These are phyloP conservation scores for Trichonephila clavata DNA, from an alignment of 1,140 invertebrate species.

Conservation along the genomic window DNA sequence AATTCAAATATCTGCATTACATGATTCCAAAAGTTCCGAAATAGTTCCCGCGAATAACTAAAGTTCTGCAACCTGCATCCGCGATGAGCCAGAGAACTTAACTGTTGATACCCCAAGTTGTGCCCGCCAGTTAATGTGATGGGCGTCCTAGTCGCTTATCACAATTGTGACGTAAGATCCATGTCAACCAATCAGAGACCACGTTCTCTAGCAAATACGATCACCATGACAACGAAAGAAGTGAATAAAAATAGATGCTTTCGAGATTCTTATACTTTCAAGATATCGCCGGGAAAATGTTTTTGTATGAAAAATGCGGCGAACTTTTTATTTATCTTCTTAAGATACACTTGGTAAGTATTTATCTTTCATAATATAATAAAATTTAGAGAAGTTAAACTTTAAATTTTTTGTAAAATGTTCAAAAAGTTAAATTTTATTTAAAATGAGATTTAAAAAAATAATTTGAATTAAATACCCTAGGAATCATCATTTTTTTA, in stretches of 20 bases:
- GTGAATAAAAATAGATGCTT: slow-evolving; percentile 14
- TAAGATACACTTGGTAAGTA: neutral
- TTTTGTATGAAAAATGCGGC: neutral
- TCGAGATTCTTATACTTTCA: neutral
- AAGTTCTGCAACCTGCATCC: neutral
- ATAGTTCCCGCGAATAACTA: neutral
- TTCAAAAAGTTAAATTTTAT: no score
- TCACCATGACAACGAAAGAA: slow-evolving; percentile 25
- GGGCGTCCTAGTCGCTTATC: slow-evolving; percentile 36
- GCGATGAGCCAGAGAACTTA: neutral
- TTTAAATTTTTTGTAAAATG: no score
- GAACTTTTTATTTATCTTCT: neutral
- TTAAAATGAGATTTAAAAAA: no score
- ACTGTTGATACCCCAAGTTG: slow-evolving; percentile 22
- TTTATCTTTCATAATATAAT: no score
- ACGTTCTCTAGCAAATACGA: neutral
- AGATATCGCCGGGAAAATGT: slow-evolving; percentile 11
- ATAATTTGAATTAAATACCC: no score
- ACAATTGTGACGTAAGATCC: neutral
- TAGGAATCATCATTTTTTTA: no score
- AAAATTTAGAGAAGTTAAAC: neutral
- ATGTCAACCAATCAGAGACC: neutral
- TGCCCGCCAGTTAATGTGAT: neutral
- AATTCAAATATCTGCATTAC: neutral
- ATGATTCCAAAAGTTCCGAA: slow-evolving; percentile 5